Evolutionary conservation across 2,113 vertebrate species (phyloP).

Genomic region (Madoqua kirkii): DNA sequence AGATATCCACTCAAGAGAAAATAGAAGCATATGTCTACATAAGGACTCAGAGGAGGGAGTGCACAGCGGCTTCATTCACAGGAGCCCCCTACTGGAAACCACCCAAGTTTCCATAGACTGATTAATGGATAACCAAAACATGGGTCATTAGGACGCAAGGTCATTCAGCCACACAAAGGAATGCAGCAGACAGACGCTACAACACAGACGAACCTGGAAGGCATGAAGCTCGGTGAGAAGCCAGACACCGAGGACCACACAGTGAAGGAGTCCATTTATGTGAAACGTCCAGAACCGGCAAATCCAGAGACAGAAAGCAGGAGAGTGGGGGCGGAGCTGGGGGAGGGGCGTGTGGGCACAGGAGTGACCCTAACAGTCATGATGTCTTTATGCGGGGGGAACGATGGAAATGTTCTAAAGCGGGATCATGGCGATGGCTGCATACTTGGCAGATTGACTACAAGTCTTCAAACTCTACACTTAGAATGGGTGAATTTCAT

Average conservation of each 20-base stretch:
- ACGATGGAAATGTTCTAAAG: neutral
- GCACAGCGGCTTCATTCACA: neutral
- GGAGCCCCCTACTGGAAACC: neutral
- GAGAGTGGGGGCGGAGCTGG: neutral
- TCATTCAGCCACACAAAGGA: neutral
- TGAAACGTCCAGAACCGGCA: neutral
- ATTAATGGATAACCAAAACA: neutral
- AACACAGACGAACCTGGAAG: neutral
- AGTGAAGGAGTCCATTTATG: neutral
- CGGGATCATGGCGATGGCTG: no score
- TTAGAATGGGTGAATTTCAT: neutral
- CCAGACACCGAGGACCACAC: neutral
- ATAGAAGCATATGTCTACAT: neutral
- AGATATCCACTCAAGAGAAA: neutral
- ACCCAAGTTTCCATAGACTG: neutral
- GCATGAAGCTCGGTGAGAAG: neutral
- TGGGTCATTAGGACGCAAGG: no score
- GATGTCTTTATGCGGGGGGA: rapidly evolving
- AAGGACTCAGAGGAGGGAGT: neutral
- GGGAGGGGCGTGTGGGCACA: neutral
- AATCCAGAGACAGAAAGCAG: neutral
- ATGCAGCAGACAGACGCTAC: rapidly evolving
- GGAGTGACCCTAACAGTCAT: neutral
- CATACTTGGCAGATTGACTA: neutral
- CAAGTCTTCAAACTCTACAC: neutral